A percentile compares a stretch with the other conserved stretches of the same genome.
Conservation (phyloP, 2,888 invertebrate species). For the Fragum fragum region DNA sequence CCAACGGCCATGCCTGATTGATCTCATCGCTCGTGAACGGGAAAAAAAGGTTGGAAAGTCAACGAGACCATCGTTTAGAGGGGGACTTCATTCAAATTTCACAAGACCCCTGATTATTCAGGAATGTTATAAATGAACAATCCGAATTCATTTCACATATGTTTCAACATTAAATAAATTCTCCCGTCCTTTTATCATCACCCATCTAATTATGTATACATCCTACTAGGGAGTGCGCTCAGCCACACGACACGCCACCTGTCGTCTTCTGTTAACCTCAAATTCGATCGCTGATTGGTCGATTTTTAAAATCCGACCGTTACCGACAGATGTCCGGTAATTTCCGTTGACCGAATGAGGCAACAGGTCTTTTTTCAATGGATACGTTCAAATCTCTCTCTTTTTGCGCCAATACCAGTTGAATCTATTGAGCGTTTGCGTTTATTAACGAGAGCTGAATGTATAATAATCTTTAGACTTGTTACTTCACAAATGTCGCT, state of each 20-base stretch:
- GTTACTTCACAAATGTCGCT: no score
- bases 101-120: conserved; percentile 5
- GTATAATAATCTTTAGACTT: no score
- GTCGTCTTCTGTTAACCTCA: background rate
- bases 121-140: conserved; percentile 30
- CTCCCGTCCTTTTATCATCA: conserved; percentile 1
- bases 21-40: background rate
- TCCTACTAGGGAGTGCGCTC: conserved; percentile 6
- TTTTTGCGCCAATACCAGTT: background rate
- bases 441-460: no score
- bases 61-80: background rate
- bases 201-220: conserved; percentile 25
- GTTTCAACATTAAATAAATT: conserved; percentile 33
- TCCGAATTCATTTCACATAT: conserved; percentile 29
- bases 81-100: conserved; percentile 19
- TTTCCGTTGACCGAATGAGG: conserved; percentile 22
- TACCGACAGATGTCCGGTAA: conserved; percentile 27
- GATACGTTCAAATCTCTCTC: background rate
- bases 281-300: conserved; percentile 19
- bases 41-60: background rate
- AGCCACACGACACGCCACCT: conserved; percentile 24
- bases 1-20: no score
- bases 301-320: conserved; percentile 18
- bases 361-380: conserved; percentile 23
- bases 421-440: no score